phyloP scores from a whole-genome alignment of 2,113 vertebrate species.

The Tyto alba region DNA sequence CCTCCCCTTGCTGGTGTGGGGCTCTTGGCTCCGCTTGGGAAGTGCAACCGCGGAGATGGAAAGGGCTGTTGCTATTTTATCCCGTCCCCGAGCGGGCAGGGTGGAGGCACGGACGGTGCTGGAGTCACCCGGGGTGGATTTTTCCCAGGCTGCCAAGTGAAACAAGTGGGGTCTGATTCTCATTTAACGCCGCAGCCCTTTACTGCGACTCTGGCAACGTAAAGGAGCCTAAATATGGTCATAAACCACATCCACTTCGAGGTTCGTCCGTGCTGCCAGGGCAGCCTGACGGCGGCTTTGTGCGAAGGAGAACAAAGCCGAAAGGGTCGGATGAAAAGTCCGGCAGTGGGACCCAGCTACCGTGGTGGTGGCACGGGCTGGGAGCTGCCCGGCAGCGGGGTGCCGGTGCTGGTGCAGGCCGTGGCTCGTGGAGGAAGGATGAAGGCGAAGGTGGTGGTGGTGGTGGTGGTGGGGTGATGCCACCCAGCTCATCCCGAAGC shows the following conservation, averaged over 20 bases:
- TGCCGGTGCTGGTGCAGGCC: background rate
- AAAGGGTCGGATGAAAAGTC: background rate
- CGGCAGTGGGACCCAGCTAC: background rate
- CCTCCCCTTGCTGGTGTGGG: background rate
- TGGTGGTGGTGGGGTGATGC: background rate
- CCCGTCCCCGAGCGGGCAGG: background rate
- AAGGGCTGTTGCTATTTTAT: background rate
- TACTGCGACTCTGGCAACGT: background rate
- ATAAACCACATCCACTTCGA: constrained; percentile 8
- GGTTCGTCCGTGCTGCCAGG: constrained; percentile 8
- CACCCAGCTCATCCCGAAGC: background rate
- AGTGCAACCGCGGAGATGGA: background rate
- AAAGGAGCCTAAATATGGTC: constrained; percentile 63
- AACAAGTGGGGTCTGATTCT: constrained; percentile 46
- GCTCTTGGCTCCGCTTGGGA: background rate
- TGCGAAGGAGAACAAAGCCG: background rate
- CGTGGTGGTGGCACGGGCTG: accelerated
- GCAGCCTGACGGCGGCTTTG: background rate
- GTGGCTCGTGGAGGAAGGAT: background rate
- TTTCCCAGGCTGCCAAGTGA: constrained; percentile 45
- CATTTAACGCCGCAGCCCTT: background rate
- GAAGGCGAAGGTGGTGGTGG: background rate
- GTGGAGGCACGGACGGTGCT: background rate
- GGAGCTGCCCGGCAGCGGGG: background rate
- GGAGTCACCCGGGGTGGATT: background rate